Base-by-base conservation (phyloP, 2,797 vertebrate species). In the Falco naumanni region DNA sequence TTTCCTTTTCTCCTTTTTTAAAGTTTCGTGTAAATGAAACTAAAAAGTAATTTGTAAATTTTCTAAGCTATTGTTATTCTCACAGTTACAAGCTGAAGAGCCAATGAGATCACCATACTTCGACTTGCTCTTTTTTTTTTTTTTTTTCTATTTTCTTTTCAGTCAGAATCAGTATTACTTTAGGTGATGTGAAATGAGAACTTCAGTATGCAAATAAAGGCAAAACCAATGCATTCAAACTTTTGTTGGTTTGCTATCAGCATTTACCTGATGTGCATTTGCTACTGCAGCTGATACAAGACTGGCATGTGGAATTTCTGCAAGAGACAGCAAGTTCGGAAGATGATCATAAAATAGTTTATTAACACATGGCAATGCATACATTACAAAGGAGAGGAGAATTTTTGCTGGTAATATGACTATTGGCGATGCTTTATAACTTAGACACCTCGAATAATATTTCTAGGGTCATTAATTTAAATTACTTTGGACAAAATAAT, bases 391-490 rank as follows among this genome's bases (percentile, higher is more conserved):
- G 48, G 94, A 94, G 87, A 97, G 93, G 22, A 90, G 71, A 65
- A 96, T 95, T 96, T 85, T 86, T 94, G 15, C 87, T 93, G 65
- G 54, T 90, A 91, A 93, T 97, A 97, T 94, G 95, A 84, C 66
- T 97, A 81, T 91, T 93, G 82, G 59, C 60, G 95, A 64, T 90
- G 93, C 65, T 93, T 97, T 97, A 85, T 90, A 86, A 72, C 54
- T 50, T 65, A 89, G 87, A 84, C 43, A 93, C 91, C 81, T 95
- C 91, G 89, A 91, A 84, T 92, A 95, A 90, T 95, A 71, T 96
- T 97, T 96, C 89, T 96, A 95, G 87, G 96, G 71, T 92, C 91
- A 97, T 98, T 97, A 97, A 92, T 95, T 94, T 96, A 95, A 98
- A 97, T 97, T 97, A 96, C 60, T 96, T 91, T 92, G 86, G 68